A percentile compares a stretch with the other conserved stretches of the same genome.
Conservation (phyloP, 2,113 vertebrate genomes). For the Chionodraco myersi region DNA sequence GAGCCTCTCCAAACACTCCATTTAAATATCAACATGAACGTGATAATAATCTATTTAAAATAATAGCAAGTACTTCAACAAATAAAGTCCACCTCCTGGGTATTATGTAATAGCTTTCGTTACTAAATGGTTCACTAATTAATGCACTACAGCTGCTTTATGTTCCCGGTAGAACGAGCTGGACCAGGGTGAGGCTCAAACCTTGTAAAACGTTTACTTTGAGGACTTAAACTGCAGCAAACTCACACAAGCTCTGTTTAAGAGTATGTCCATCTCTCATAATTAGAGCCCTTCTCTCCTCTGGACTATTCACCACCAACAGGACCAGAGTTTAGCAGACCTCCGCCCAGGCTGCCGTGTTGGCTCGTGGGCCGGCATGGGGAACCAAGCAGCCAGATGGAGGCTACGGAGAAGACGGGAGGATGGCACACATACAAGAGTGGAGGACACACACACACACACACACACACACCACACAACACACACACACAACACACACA, state of each 20-base stretch:
- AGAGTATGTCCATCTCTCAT: background rate
- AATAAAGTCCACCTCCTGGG: background rate
- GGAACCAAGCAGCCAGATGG: slow-evolving; percentile 66
- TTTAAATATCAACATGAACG: background rate
- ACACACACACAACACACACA: too few species aligned
- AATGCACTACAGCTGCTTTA: background rate
- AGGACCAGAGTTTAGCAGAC: slow-evolving; percentile 31
- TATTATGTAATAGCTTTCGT: background rate
- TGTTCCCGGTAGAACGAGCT: background rate
- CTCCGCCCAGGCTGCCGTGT: slow-evolving; percentile 41
- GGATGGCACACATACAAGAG: slow-evolving; percentile 47
- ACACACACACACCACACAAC: too few species aligned
- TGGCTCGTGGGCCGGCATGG: slow-evolving; percentile 40
- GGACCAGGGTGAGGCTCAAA: background rate
- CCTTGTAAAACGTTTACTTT: background rate
- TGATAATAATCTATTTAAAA: background rate
- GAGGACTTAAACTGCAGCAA: background rate
- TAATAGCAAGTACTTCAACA: background rate
- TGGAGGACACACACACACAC: background rate
- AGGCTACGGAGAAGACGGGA: slow-evolving; percentile 47
- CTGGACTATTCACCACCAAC: background rate
- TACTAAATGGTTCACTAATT: background rate
- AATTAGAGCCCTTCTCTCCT: background rate
- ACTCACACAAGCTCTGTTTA: background rate
- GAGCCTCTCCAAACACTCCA: background rate